Evolutionary conservation across 2,888 invertebrate genomes (phyloP).

Genomic region (Acrocyrtus sp.): DNA sequence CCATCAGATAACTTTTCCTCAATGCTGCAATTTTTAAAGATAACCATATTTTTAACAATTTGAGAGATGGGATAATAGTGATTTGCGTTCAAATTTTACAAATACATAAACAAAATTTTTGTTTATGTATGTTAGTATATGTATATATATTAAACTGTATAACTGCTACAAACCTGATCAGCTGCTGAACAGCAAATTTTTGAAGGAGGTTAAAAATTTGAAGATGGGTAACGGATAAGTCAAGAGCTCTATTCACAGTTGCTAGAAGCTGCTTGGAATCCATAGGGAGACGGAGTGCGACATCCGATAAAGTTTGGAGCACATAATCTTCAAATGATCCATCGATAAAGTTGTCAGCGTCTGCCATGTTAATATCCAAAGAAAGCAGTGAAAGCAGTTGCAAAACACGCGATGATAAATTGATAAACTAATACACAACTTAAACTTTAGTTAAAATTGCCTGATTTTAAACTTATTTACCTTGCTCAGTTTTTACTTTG

Average conservation of each 20-base stretch:
- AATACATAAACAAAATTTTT: too few species aligned
- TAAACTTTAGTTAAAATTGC: too few species aligned
- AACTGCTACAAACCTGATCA: too few species aligned
- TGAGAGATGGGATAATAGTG: too few species aligned
- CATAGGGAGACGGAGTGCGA: slow-evolving; percentile 76
- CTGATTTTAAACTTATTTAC: too few species aligned
- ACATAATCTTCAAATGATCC: slow-evolving; percentile 74
- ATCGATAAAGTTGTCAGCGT: slow-evolving; percentile 51
- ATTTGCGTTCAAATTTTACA: too few species aligned
- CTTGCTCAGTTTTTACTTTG: slow-evolving; percentile 33
- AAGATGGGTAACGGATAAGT: slow-evolving; percentile 70
- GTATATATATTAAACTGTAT: too few species aligned
- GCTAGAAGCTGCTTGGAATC: slow-evolving; percentile 75
- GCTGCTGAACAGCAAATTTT: slow-evolving; percentile 81
- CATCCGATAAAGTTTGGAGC: slow-evolving; percentile 76
- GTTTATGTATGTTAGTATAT: too few species aligned
- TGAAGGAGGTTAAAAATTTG: slow-evolving; percentile 78
- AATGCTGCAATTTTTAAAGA: slow-evolving; percentile 66
- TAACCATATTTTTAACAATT: too few species aligned
- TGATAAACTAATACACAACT: not conserved
- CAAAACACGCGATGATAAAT: too few species aligned
- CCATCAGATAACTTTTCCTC: slow-evolving; percentile 69
- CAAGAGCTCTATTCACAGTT: slow-evolving; percentile 69
- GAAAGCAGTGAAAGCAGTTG: too few species aligned
- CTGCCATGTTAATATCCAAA: too few species aligned